These are phyloP conservation scores for Cylindroiulus punctatus DNA, from an alignment of 2,888 invertebrate genomes.

Conservation along the genomic window DNA sequence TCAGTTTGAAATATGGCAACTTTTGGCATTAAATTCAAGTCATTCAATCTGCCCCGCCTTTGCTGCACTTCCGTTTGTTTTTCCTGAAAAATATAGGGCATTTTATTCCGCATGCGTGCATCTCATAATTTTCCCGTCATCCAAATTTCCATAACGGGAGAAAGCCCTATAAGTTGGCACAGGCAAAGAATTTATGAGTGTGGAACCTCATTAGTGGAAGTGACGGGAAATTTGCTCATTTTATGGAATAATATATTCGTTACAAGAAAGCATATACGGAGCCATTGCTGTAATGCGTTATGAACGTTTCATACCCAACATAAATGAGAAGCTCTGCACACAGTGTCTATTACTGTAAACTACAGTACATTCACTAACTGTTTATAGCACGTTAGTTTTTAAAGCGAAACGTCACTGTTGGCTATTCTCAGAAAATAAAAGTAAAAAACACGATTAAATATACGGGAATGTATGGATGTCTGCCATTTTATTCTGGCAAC, in stretches of 20 bases:
- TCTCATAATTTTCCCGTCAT: conserved; percentile 24
- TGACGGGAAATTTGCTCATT: conserved; percentile 28
- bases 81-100: neutral
- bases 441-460: no score
- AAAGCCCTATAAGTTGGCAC: neutral
- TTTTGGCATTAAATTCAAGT: neutral
- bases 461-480: no score
- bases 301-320: neutral
- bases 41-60: neutral
- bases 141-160: neutral
- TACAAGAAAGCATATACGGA: neutral
- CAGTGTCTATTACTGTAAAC: no score
- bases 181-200: neutral
- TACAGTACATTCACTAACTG: neutral
- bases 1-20: neutral
- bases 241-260: conserved; percentile 15
- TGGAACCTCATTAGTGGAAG: conserved; percentile 17
- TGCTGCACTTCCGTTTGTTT: neutral
- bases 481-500: no score
- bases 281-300: neutral
- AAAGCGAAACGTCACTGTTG: neutral
- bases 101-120: conserved; percentile 22
- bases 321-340: neutral
- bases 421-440: no score
- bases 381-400: neutral